phyloP scores from a whole-genome alignment of 2,888 invertebrate species.

The Hydroisotoma schaefferi region DNA sequence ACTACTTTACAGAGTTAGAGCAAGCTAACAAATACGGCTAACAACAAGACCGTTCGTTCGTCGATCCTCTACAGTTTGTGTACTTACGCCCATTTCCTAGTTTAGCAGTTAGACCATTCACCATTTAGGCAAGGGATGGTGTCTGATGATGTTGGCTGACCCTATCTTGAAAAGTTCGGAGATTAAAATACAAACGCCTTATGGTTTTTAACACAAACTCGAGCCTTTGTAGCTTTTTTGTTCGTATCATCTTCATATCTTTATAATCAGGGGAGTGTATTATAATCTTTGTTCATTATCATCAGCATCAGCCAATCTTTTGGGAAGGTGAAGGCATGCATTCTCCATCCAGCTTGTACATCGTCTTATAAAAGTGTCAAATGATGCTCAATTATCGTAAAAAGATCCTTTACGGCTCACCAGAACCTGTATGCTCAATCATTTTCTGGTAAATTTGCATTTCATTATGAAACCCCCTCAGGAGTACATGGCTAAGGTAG shows the following conservation, averaged over 20 bases:
- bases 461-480: not conserved
- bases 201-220: no score
- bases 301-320: no score
- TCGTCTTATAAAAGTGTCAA: slow-evolving; percentile 12
- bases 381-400: slow-evolving; percentile 14
- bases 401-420: slow-evolving; percentile 2
- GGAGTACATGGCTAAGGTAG: not conserved
- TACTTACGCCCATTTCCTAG: slow-evolving; percentile 18
- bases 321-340: no score
- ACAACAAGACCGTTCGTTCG: slow-evolving; percentile 1
- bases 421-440: not conserved
- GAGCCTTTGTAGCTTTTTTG: no score
- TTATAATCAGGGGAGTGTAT: not conserved
- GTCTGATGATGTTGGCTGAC: no score
- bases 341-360: no score
- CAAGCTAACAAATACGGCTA: not conserved
- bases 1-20: not conserved
- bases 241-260: not conserved
- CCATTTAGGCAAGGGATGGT: no score
- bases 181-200: no score
- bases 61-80: slow-evolving; percentile 4
- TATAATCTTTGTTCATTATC: no score
- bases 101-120: no score
- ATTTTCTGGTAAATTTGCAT: not conserved
- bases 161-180: no score